Base-by-base conservation (phyloP, 2,797 vertebrate species). In the Manis pentadactyla region DNA sequence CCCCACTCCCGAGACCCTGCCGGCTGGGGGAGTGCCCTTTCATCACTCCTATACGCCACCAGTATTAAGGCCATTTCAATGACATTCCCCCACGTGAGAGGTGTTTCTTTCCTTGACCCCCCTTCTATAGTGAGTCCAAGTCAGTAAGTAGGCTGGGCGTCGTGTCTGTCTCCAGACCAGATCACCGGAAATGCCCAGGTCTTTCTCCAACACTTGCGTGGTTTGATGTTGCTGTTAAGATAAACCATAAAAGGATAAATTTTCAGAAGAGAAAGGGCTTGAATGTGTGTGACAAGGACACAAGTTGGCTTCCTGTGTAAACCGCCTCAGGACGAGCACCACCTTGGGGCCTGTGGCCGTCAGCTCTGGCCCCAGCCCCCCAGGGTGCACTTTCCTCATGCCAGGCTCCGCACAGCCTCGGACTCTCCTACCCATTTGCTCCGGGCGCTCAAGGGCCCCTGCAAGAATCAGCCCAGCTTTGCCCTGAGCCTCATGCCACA, bases 101-200 rank as follows among this genome's bases (percentile, higher is more conserved):
- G 93, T 84, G 87, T 95, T 95, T 94, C 97, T 95, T 96, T 95
- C 87, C 86, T 95, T 63, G 31, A 61, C 84, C 93, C 97, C 90
- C 78, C 97, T 96, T 97, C 95, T 94, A 93, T 51, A 42, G 82
- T 88, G 96, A 97, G 96, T 87, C 34, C 93, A 90, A 93, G 95
- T 88, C 90, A 69, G 84, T 79, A 79, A 92, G 89, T 63, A 34
- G 55, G 93, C 92, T 87, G 96, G 94, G 89, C 92, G 93, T 94
- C 29, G 81, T 73, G 55, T 61, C 64, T 91, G 68, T 86, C 96
- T 77, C 87, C 0, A 0, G 6, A 88, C 51, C 64, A 89, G 66
- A 86, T 97, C 94, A 64, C 88, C 94, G 64, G 90, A 95, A 87
- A 94, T n/a, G 34, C 91, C 94, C 96, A 95, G 86, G 96, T 96